phyloP scores from a whole-genome alignment of 1,140 invertebrate genomes.

The Trachymyrmex septentrionalis region DNA sequence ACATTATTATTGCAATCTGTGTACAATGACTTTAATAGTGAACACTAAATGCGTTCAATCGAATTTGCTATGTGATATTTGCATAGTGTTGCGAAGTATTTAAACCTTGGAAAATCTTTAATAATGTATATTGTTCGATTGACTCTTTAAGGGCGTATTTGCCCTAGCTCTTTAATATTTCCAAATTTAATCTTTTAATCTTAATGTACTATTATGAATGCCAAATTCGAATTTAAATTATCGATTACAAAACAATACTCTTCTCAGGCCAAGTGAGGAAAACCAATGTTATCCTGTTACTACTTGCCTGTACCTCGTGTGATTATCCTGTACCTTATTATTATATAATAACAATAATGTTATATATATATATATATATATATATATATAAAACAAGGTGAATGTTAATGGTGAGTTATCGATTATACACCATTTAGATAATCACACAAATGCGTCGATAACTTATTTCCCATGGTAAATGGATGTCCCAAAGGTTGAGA shows the following conservation, averaged over 20 bases:
- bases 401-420: too few relatives aligned
- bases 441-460: too few relatives aligned
- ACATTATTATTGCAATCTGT: too few relatives aligned
- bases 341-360: constrained; percentile 57
- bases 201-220: constrained; percentile 51
- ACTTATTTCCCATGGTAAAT: too few relatives aligned
- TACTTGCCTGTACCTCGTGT: constrained; percentile 71
- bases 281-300: constrained; percentile 47
- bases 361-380: constrained; percentile 35
- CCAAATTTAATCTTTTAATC: constrained; percentile 58
- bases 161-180: constrained; percentile 47
- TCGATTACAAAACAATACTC: constrained; percentile 33
- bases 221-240: constrained; percentile 28
- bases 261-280: constrained; percentile 74
- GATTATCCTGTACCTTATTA: constrained; percentile 81
- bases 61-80: not conserved
- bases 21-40: too few relatives aligned
- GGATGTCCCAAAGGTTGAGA: too few relatives aligned
- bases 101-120: not conserved
- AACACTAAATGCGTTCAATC: too few relatives aligned
- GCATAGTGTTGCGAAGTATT: constrained; percentile 13
- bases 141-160: constrained; percentile 3
- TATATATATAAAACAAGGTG: constrained; percentile 61
- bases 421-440: too few relatives aligned
- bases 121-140: constrained; percentile 27